These are phyloP conservation scores for Salticus scenicus DNA, from an alignment of 2,888 invertebrate species.

Conservation along the genomic window DNA sequence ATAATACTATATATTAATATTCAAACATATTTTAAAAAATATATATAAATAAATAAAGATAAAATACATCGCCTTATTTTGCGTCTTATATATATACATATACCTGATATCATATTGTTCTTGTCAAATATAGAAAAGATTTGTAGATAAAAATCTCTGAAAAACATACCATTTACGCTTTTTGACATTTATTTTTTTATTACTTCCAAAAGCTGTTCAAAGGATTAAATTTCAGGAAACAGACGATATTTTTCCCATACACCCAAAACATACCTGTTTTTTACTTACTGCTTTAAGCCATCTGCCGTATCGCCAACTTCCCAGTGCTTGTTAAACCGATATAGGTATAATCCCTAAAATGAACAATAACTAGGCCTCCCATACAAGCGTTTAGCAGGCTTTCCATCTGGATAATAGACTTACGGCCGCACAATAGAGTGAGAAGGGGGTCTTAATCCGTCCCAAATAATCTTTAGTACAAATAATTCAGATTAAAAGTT, in stretches of 20 bases:
- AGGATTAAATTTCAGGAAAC: background rate
- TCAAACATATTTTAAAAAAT: too few relatives aligned
- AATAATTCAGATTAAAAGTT: background rate
- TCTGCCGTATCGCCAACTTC: conserved; percentile 2
- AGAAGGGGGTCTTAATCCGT: conserved; percentile 31
- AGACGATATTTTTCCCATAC: conserved; percentile 1
- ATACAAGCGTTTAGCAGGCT: conserved; percentile 43
- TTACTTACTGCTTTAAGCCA: background rate
- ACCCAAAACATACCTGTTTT: conserved; percentile 19
- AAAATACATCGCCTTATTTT: too few relatives aligned
- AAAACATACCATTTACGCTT: too few relatives aligned
- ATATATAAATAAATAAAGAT: too few relatives aligned
- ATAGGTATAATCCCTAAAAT: conserved; percentile 28
- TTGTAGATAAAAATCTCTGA: too few relatives aligned
- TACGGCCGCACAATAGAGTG: conserved; percentile 9
- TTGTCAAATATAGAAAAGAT: too few relatives aligned
- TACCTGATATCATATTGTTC: too few relatives aligned
- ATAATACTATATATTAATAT: too few relatives aligned
- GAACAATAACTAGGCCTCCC: conserved; percentile 28
- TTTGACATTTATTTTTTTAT: too few relatives aligned
- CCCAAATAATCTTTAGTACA: background rate
- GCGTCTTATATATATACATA: too few relatives aligned
- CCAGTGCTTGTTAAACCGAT: conserved; percentile 44
- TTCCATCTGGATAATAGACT: conserved; percentile 40
- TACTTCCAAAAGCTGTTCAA: background rate